Evolutionary conservation across 2,797 vertebrate genomes (phyloP).

Genomic region (Pangasius sanitwongsei): DNA sequence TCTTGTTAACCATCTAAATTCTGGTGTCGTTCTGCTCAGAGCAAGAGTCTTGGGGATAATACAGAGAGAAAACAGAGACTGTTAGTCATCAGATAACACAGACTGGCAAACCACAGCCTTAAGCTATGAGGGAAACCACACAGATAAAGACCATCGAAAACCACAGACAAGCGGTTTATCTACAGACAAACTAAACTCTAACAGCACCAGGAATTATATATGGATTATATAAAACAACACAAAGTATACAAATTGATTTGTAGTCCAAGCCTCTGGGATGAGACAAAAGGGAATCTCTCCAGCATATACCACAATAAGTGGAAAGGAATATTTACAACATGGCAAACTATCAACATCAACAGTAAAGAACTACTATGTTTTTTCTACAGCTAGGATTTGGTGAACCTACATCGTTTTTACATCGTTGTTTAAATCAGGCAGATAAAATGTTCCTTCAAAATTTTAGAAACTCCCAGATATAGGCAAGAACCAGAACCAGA

Average conservation of each 20-base stretch:
- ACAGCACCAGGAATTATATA: background rate
- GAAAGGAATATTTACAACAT: slow-evolving; percentile 4
- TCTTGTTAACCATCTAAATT: background rate
- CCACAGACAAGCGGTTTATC: background rate
- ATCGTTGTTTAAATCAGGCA: background rate
- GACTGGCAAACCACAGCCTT: background rate
- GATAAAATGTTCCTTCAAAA: background rate
- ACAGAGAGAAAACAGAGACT: background rate
- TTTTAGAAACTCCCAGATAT: background rate
- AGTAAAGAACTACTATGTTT: background rate
- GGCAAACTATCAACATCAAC: background rate
- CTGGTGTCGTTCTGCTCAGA: background rate
- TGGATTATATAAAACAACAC: background rate
- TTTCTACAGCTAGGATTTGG: too few species aligned
- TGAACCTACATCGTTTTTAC: background rate
- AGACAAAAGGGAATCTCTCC: background rate
- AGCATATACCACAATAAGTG: too few species aligned
- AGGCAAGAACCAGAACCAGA: background rate
- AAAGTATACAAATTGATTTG: background rate
- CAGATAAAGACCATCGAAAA: background rate
- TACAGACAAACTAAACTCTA: background rate
- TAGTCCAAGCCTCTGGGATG: background rate
- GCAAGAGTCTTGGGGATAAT: background rate
- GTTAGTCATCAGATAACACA: background rate
- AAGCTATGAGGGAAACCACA: background rate